phyloP scores from a whole-genome alignment of 2,888 invertebrate genomes.

The Chouioia cunea region DNA sequence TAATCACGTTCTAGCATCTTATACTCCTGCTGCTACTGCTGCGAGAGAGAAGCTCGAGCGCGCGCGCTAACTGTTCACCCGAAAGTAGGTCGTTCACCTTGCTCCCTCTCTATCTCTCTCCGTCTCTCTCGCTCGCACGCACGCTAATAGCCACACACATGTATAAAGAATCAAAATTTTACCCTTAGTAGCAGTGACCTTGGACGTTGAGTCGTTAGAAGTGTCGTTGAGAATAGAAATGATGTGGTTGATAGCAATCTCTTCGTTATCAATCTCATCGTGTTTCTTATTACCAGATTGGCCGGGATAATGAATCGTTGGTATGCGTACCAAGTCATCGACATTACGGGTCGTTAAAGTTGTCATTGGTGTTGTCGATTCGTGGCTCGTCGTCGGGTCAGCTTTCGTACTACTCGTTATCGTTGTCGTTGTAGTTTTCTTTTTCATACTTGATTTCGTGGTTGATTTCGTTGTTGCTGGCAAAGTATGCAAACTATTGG shows the following conservation, averaged over 20 bases:
- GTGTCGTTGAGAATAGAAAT: slow-evolving; percentile 68
- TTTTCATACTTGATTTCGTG: slow-evolving; percentile 24
- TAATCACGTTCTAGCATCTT: too few species aligned
- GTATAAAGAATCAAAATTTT: neutral
- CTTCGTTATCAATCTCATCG: slow-evolving; percentile 61
- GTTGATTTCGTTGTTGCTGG: neutral
- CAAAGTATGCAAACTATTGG: neutral
- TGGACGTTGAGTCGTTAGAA: slow-evolving; percentile 50
- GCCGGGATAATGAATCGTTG: slow-evolving; percentile 63
- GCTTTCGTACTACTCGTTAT: neutral
- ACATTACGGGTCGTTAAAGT: slow-evolving; percentile 52
- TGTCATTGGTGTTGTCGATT: slow-evolving; percentile 59
- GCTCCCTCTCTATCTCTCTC: too few species aligned
- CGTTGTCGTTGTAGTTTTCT: slow-evolving; percentile 35
- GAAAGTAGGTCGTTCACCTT: too few species aligned
- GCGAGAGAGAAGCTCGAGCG: slow-evolving; percentile 27
- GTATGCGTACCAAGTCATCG: slow-evolving; percentile 64
- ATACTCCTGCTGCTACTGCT: neutral
- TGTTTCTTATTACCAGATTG: slow-evolving; percentile 63
- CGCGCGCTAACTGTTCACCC: slow-evolving; percentile 25
- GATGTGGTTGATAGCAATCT: slow-evolving; percentile 69
- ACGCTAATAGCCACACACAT: too few species aligned
- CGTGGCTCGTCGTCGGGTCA: slow-evolving; percentile 39
- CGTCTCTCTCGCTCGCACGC: too few species aligned
- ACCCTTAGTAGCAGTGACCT: slow-evolving; percentile 51